A percentile compares a stretch with the other conserved stretches of the same genome.
phyloP scores from a whole-genome alignment of 2,888 invertebrate species.

The Sinotaia quadrata region DNA sequence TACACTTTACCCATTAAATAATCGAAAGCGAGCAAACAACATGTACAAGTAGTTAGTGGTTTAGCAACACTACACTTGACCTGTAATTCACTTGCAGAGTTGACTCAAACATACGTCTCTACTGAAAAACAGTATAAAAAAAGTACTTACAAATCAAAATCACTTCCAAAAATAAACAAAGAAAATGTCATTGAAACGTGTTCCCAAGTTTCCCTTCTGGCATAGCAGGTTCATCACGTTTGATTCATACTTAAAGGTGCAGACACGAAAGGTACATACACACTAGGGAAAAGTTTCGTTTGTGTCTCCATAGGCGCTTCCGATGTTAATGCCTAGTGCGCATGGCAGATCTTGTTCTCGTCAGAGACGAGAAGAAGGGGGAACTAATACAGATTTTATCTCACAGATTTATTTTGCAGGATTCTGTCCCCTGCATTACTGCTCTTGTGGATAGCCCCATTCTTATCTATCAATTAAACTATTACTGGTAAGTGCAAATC shows the following conservation, averaged over 20 bases:
- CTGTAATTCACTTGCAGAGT: no score
- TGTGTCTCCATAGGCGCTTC: constrained; percentile 61
- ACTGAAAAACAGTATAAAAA: no score
- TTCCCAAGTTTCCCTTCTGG: constrained; percentile 1
- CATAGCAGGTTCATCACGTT: constrained; percentile 13
- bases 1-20: no score
- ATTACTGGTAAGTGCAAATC: no score
- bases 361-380: constrained; percentile 19
- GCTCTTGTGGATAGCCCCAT: no score
- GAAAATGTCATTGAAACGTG: not conserved
- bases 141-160: constrained; percentile 17
- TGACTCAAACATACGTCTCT: no score
- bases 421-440: constrained; percentile 12
- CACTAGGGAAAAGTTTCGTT: constrained; percentile 34
- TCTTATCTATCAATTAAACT: no score
- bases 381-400: no score
- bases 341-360: constrained; percentile 27
- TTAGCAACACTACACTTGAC: no score
- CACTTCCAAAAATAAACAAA: not conserved
- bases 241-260: not conserved
- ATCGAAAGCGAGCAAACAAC: no score
- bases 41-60: no score
- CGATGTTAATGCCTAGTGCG: constrained; percentile 31
- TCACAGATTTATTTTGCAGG: no score
- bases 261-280: not conserved